Evolutionary conservation across 2,797 vertebrate genomes (phyloP), one percentile per base, ranked within the genome.

Genomic region (Mormyrops boulengeri): DNA sequence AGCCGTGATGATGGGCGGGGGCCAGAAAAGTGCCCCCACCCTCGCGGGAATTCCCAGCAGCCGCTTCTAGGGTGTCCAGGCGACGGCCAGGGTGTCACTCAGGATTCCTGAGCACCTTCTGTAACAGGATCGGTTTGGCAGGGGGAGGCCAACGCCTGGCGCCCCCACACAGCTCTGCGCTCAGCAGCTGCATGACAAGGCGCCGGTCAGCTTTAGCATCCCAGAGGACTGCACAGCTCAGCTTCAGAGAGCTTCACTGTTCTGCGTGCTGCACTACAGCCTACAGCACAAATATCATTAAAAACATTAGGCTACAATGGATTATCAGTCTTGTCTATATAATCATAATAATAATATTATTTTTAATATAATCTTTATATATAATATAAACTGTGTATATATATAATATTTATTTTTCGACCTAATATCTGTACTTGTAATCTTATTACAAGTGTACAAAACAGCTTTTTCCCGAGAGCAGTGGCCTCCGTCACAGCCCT

Each of bases 121-220:
- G 96, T 97, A 97, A 98, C 94, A 94, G 95, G 96, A 97, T 97
- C 96, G 7, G 73, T 80, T 41, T 8, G 34, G 73, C 17, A 14
- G 73, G 73, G 73, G 19, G 38, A 73, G 66, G 30, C 66, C 66
- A 12, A 9, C 6, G 73, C 41, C 73, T n/a, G 38, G 73, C 14
- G 4, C 22, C 6, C 30, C 34, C 69, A 14, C 34, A 1, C 38
- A 0, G 73, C 2, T 47, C 73, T 44, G 30, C 30, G 4, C 30
- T 73, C 30, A 38, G 30, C 30, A 73, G 66, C 30, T 73, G 30
- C 66, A 73, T 11, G 26, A 3, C 3, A 66, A 66, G 62, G 11
- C 26, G 26, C 62, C 26, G 69, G 69, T 12, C 73, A 44, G 73
- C 34, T 80, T 41, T 17, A 47, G 5, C 2, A 0, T 80, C 19